Percentiles rank a stretch among this genome's conserved stretches.
phyloP scores from a whole-genome alignment of 2,888 invertebrate species.

The Euplagia quadripunctaria region DNA sequence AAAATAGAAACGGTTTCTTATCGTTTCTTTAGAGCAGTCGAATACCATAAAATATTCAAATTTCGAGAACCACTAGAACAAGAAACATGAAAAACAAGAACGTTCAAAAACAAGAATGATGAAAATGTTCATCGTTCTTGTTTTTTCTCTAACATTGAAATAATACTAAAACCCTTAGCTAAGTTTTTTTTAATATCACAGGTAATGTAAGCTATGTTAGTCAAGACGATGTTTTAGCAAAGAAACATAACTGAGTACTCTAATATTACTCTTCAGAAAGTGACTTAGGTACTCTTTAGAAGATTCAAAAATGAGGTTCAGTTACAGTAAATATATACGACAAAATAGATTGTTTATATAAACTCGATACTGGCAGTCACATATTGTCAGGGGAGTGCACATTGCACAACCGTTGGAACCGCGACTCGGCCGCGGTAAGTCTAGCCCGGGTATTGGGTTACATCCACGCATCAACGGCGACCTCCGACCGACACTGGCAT shows the following conservation, averaged over 20 bases:
- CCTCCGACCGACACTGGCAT: conserved; percentile 61
- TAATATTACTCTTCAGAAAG: no score
- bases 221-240: no score
- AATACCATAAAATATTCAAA: background rate
- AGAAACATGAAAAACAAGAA: no score
- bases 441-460: conserved; percentile 66
- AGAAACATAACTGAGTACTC: no score
- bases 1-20: background rate
- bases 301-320: background rate
- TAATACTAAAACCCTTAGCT: background rate
- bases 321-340: conserved; percentile 12
- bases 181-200: no score
- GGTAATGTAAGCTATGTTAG: no score
- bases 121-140: background rate
- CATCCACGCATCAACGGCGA: conserved; percentile 72
- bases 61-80: background rate
- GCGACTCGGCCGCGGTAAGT: conserved; percentile 70
- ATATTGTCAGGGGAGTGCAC: conserved; percentile 59
- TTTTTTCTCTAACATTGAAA: background rate
- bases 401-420: conserved; percentile 76
- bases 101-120: no score
- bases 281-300: no score
- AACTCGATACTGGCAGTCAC: conserved; percentile 58
- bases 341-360: conserved; percentile 27
- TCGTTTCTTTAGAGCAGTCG: background rate